Evolutionary conservation across 2,797 vertebrate genomes (phyloP), one percentile per base, ranked within the genome.

Genomic region (Chelidonichthys spinosus): DNA sequence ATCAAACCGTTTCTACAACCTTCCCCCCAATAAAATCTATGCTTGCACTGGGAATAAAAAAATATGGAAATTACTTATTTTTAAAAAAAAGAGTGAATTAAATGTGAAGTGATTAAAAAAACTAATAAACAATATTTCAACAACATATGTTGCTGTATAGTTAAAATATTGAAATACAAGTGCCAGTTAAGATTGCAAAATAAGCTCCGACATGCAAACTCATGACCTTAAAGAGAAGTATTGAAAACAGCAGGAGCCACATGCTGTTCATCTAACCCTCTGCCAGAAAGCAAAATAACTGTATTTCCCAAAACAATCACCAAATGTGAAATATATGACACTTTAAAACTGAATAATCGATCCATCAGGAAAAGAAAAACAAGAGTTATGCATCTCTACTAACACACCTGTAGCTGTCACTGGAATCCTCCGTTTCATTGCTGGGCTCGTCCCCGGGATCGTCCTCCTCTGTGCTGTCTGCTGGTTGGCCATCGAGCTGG

Each of bases 321-420:
- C 8, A n/a, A 14, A 54, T n/a, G 44, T 40, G 7, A 47, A 7
- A 6, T 9, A 36, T 52, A 2, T 43, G 11, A 42, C 7, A 47
- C 37, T 46, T 53, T 36, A 36, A 11, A 6, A 11, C 7, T 5
- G 37, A 54, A 15, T 58, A n/a, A 40, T 43, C 3, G 55, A 25
- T 52, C 7, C 3, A 42, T 49, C 32, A 10, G 18, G 53, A 5
- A 10, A 13, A 55, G 50, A 44, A 17, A 36, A 2, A 17, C 2
- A 55, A 32, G 32, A 10, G 9, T 25, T 37, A 35, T 66, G 32
- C 5, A n/a, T 39, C 15, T 53, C 37, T 32, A 18, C 4, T 4
- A 14, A 6, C 63, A 11, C 59, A 93, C 91, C 96, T 95, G 92
- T 81, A 91, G 87, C 91, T 84, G 60, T 97, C 96, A 69, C 85